Base-by-base conservation (phyloP, 2,113 vertebrate species). In the Silurus meridionalis region DNA sequence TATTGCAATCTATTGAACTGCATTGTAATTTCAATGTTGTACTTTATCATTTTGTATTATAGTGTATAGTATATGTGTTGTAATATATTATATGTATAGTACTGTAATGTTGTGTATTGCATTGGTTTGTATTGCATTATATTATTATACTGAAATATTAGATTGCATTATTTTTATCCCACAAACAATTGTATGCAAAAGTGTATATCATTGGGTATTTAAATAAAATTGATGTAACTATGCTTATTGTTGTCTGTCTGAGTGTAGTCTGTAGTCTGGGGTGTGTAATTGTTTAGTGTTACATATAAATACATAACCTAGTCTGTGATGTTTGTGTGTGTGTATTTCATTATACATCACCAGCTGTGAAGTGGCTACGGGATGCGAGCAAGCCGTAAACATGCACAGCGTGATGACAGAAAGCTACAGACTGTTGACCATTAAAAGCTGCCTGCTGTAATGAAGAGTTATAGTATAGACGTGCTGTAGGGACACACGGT, bases 391-490 rank as follows among this genome's bases (percentile, higher is more conserved):
- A 78, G 14, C 52, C 17, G 19, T 69, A 61, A 67, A 52, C n/a
- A 86, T 61, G 53, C 67, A 79, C 53, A 80, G 46, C 77, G 11
- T 50, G 77, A 46, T 58, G 37, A 60, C 53, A 19, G 37, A 23
- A 79, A 55, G 48, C 61, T 23, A 25, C 0, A 66, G 63, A 14
- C 75, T 78, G 71, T 63, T n/a, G 17, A 15, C 17, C 75, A 57
- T 61, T 85, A 71, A 57, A 69, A 53, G 86, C 74, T 71, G 61
- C 77, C 63, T 84, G 81, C 28, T 64, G 57, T 75, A 58, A 53
- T 79, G 69, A 48, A 80, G 63, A 55, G 10, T 85, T 80, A 60
- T 46, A 46, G 78, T 67, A 57, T 28, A 25, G 61, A 72, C 83
- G 50, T 37, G 19, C 61, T 66, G 57, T 78, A 19, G 60, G 63